Base-by-base conservation (phyloP, 2,113 vertebrate species). In the Arenaria interpres region DNA sequence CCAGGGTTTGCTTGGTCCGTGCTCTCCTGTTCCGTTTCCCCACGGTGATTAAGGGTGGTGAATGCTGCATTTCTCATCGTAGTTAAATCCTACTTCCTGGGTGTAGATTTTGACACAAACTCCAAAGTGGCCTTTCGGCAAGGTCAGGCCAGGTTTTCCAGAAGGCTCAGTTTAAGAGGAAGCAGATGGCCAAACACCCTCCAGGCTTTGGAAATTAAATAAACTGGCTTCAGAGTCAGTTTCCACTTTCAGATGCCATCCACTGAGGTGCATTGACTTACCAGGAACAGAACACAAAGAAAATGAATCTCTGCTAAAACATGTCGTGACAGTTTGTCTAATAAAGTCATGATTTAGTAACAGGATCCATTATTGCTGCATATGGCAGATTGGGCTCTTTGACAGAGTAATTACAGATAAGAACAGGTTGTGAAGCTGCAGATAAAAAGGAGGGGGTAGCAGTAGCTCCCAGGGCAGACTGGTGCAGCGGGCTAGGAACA, bases 71-170 rank as follows among this genome's bases (percentile, higher is more conserved):
- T 94, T 76, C 78, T 82, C 41, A 51, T 30, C 67, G 3, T 41
- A 73, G n/a, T 83, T 82, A 76, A 86, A 63, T 62, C 22, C 27
- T 28, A 5, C 43, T 93, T 87, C 16, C 68, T 45, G 48, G 72
- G 76, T 84, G 72, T 75, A 45, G 60, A 48, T 48, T 87, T 75
- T 91, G 27, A 75, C 30, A 45, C 60, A 78, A 78, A n/a, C 35
- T 82, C 77, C 81, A 41, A 85, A 85, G 10, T 41, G 43, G 60
- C 89, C 74, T 66, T 69, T 89, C 12, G 23, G 56, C 17, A 78
- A 74, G 77, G 93, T 96, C 94, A 93, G 89, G 57, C 89, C 93
- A 88, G 89, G 57, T 96, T 96, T 96, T 97, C 94, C 78, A 93
- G 89, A 94, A 88, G 59, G 67, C 91, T 73, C 74, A 5, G 24